These are phyloP conservation scores for Eurypyga helias DNA, from an alignment of 2,113 vertebrate genomes.

Conservation along the genomic window DNA sequence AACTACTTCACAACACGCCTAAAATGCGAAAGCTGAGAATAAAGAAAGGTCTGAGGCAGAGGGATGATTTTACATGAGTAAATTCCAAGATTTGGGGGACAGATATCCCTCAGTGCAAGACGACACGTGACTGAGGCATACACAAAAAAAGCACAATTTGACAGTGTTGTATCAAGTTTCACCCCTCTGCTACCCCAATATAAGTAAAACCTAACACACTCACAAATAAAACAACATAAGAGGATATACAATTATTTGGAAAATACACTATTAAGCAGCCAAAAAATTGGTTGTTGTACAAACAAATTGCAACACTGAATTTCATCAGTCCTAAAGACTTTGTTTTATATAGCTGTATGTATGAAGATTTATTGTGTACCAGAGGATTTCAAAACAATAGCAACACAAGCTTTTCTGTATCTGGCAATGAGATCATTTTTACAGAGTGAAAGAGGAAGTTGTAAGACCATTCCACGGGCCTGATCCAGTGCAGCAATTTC, in stretches of 20 bases:
- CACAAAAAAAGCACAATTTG: not conserved
- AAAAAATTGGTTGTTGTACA: not conserved
- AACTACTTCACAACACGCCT: too few relatives aligned
- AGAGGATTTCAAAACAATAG: not conserved
- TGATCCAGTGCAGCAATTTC: not conserved
- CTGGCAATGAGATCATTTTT: not conserved
- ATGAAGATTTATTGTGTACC: not conserved
- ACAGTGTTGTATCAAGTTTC: not conserved
- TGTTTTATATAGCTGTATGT: not conserved
- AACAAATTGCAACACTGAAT: not conserved
- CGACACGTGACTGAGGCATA: not conserved
- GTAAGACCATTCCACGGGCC: not conserved
- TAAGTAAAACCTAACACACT: not conserved
- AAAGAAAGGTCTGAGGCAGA: not conserved
- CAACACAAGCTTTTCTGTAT: not conserved
- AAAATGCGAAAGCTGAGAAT: not conserved
- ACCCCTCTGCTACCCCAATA: not conserved
- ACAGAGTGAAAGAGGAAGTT: not conserved
- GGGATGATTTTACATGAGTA: not conserved
- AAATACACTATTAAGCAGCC: not conserved
- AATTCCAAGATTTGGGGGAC: not conserved
- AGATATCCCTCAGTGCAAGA: not conserved
- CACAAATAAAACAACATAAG: not conserved
- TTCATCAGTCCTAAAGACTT: not conserved
- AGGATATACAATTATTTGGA: not conserved